phyloP scores from a whole-genome alignment of 2,113 vertebrate species.

The Archilochus colubris region DNA sequence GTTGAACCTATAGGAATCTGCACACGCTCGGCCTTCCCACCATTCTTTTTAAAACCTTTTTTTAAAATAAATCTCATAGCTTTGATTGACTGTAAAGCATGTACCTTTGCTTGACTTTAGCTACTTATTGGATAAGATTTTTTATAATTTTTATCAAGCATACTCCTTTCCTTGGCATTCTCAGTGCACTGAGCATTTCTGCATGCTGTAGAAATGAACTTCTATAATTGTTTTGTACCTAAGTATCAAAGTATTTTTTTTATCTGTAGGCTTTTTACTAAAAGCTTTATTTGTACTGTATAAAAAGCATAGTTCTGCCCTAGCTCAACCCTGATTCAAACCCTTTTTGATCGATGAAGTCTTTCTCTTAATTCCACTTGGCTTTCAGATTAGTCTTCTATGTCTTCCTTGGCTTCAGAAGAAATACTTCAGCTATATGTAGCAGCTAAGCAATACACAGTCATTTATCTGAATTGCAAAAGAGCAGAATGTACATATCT shows the following conservation, averaged over 20 bases:
- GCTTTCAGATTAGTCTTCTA: constrained; percentile 3
- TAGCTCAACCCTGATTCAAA: background rate
- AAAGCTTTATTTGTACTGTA: background rate
- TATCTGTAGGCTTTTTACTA: background rate
- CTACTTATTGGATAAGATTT: background rate
- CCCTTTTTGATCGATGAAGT: background rate
- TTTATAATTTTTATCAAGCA: background rate
- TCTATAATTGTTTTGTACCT: background rate
- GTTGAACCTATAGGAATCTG: background rate
- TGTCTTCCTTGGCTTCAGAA: background rate
- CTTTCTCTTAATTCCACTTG: background rate
- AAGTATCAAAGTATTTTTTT: background rate
- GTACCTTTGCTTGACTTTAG: background rate
- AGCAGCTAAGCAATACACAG: background rate
- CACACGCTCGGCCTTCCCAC: background rate
- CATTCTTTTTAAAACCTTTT: background rate
- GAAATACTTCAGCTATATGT: background rate
- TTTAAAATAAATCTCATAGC: background rate
- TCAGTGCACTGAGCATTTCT: background rate
- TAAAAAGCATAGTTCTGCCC: background rate
- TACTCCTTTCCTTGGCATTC: background rate
- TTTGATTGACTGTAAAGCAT: background rate
- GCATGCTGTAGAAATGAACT: background rate
- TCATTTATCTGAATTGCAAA: background rate
- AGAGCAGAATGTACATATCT: background rate